Evolutionary conservation across 2,888 invertebrate genomes (phyloP), one percentile per base, ranked within the genome.

Genomic region (Bhutanitis thaidina): DNA sequence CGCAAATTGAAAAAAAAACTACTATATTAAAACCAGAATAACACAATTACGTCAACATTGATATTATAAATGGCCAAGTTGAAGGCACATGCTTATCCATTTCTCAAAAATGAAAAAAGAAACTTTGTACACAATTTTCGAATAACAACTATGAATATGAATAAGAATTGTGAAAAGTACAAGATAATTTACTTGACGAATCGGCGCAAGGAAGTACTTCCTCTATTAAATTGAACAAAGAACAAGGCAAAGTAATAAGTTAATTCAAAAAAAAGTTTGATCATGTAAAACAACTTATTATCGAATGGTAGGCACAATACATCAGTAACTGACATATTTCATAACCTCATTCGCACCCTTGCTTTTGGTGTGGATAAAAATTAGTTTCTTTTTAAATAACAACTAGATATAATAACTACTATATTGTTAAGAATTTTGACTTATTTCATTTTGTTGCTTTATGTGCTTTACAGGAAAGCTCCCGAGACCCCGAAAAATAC

Each of bases 401-500:
- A 27, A 20, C 8, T 5, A 8, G 2, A 27, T 27, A 1, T 27
- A 4, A 8, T 27, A 4, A 1, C 7, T 27, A 27, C 8, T 27
- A 27, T 36, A 44, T 35, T 43, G 32, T 43, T 39, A 39, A 38
- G 34, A 48, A 45, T 44, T 57, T 52, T 68, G 69, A 72, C 69
- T 51, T 51, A 46, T 46, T 32, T 49, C 45, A 46, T 46, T 49
- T 77, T 78, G 72, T 78, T 76, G 80, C 79, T 83, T 80, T 83
- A 83, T 85, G 74, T 87, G 79, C 85, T 87, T 89, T 88, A 74
- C 89, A 89, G 89, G 88, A 83, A 72, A 75, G 75, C 83, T 74
- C 80, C 81, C 78, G 81, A 81, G 80, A 83, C 80, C 84, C 86
- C 79, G 80, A 83, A 83, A 83, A 78, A 72, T 65, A 80, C 75